phyloP scores from a whole-genome alignment of 2,888 invertebrate species.

The Mystacides longicornis region DNA sequence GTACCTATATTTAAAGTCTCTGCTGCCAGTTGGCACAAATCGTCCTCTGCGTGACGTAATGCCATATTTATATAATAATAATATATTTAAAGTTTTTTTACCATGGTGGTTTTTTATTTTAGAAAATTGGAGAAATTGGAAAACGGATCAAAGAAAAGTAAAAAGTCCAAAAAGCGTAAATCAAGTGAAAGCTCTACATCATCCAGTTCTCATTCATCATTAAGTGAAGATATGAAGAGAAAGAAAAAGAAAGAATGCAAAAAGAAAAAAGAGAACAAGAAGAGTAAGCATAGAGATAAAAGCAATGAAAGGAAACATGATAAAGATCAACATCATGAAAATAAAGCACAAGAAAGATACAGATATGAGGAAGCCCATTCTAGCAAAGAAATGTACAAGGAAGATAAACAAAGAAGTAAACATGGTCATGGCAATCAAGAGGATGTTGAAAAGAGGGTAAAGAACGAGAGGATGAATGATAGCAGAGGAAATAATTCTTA shows the following conservation, averaged over 20 bases:
- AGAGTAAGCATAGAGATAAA: constrained; percentile 20
- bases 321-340: no score
- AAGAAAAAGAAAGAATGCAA: constrained; percentile 31
- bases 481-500: neutral
- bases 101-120: constrained; percentile 29
- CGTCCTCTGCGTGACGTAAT: no score
- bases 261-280: constrained; percentile 32
- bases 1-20: no score
- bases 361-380: no score
- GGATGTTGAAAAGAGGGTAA: neutral
- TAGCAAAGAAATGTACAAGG: no score
- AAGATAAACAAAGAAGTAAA: neutral
- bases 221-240: constrained; percentile 14
- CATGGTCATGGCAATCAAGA: neutral
- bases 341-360: no score
- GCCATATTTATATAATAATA: no score
- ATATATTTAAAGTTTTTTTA: neutral
- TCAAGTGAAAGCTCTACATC: constrained; percentile 27
- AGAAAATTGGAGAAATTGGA: constrained; percentile 65
- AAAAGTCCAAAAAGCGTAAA: constrained; percentile 31
- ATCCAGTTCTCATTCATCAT: constrained; percentile 19
- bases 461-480: neutral
- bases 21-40: no score
- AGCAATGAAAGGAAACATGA: neutral
- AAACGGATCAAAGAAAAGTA: constrained; percentile 39